Evolutionary conservation across 2,113 vertebrate genomes (phyloP).

Genomic region (Balaenoptera acutorostrata): DNA sequence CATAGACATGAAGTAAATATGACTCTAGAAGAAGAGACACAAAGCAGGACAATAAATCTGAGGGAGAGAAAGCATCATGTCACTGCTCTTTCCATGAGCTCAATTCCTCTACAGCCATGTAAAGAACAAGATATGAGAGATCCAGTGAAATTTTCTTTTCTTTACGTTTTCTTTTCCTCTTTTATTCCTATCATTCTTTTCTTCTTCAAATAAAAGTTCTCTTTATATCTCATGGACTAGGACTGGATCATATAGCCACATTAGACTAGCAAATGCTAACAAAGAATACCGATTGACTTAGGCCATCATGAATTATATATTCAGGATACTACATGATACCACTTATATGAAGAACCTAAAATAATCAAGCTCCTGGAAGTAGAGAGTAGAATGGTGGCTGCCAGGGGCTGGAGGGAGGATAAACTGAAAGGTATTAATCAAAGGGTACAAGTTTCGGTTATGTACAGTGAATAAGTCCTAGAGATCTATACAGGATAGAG

Average conservation of each 20-base stretch:
- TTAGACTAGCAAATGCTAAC: no score
- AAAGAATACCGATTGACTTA: no score
- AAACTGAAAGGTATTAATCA: not conserved
- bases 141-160: not conserved
- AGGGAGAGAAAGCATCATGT: fast-evolving
- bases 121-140: not conserved
- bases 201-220: not conserved
- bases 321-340: not conserved
- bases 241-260: no score
- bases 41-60: not conserved
- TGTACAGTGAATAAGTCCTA: not conserved
- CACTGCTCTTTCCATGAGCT: not conserved
- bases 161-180: not conserved
- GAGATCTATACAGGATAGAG: not conserved
- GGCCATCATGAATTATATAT: not conserved
- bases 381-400: not conserved
- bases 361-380: not conserved
- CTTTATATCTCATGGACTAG: no score
- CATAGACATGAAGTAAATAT: not conserved
- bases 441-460: not conserved
- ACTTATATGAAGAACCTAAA: not conserved
- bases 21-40: not conserved
- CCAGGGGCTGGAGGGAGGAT: no score
- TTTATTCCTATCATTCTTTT: not conserved
- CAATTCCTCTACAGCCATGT: not conserved